phyloP scores from a whole-genome alignment of 2,888 invertebrate species.

The Drosophila rellima region DNA sequence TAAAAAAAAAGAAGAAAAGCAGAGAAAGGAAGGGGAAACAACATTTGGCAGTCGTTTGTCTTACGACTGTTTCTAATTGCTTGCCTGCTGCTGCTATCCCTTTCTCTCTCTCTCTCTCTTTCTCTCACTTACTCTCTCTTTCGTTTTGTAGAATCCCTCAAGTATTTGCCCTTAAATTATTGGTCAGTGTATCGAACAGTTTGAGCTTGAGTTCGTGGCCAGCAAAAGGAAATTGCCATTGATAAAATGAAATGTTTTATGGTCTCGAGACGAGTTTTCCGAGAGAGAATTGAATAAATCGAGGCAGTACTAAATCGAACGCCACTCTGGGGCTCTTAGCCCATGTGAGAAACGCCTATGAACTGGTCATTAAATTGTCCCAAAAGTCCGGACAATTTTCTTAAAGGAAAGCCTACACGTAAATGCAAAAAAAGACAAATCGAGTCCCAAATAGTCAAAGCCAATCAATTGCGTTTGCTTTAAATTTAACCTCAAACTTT shows the following conservation, averaged over 20 bases:
- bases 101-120: neutral
- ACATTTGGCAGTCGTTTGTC: constrained; percentile 55
- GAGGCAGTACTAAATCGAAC: constrained; percentile 14
- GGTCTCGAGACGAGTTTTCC: constrained; percentile 19
- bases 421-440: neutral
- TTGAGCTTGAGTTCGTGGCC: constrained; percentile 33
- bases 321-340: constrained; percentile 14
- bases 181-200: constrained; percentile 34
- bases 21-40: neutral
- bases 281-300: constrained; percentile 27
- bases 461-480: constrained; percentile 35
- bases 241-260: constrained; percentile 60
- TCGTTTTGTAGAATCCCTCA: neutral
- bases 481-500: constrained; percentile 5
- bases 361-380: constrained; percentile 47
- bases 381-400: constrained; percentile 12
- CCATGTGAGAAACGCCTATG: constrained; percentile 53
- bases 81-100: constrained; percentile 15
- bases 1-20: neutral
- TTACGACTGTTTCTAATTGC: constrained; percentile 75
- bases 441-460: neutral
- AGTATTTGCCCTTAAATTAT: constrained; percentile 49
- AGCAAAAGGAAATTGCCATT: constrained; percentile 64
- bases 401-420: constrained; percentile 10
- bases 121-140: neutral